Base-by-base conservation (phyloP, 2,888 invertebrate genomes). In the Drosophila macrospina region DNA sequence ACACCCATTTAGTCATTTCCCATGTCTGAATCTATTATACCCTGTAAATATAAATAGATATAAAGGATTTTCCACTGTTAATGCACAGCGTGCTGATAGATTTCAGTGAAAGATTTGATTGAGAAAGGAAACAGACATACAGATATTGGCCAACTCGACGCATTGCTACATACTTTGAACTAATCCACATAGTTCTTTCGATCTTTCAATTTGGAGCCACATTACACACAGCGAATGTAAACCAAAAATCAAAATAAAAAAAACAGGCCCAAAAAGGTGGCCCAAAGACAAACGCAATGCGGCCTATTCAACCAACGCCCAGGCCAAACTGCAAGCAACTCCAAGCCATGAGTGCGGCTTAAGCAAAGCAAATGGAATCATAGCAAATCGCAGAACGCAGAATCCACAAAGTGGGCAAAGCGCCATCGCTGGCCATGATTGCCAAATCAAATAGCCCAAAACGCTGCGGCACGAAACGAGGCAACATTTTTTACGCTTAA, bases 401-500 rank as follows among this genome's bases (percentile, higher is more conserved):
- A 76, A 82, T 72, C 54, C 66, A 57, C 67, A 61, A 75, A 55
- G 74, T 69, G 69, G 76, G 59, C 54, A 74, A 70, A 67, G 77
- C 74, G 78, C 86, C 78, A 85, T 77, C 87, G 69, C 68, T 45
- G 44, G 74, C 81, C 86, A 86, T 85, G 83, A 84, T 86, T 87
- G 87, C 82, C 85, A 87, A 84, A 84, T 79, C 87, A 85, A 87
- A 86, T 80, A 86, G 83, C 86, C 77, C 78, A 87, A 88, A 86
- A 86, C 86, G 73, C 79, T 78, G 79, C 80, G 83, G 84, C 88
- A 85, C 86, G 86, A 86, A 88, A 85, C 84, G 80, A 88, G 88
- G 88, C 88, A 88, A 88, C 88, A 88, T 86, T 86, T 88, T 88
- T 88, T 88, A 86, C 88, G 88, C 88, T 86, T 86, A 86, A 86